These are phyloP conservation scores for Cyprinodon tularosa DNA, from an alignment of 2,113 vertebrate genomes.

Conservation along the genomic window DNA sequence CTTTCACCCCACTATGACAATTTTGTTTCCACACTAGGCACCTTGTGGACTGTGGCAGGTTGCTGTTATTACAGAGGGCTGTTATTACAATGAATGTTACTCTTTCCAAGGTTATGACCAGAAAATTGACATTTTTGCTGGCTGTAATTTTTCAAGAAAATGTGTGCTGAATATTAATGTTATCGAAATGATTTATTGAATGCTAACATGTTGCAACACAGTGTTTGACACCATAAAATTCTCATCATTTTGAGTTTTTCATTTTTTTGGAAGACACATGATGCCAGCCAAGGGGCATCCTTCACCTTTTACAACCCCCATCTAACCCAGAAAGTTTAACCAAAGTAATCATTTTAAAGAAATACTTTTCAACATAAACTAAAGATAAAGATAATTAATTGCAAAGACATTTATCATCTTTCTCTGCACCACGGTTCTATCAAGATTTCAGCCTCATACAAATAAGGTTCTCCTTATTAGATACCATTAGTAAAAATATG, in stretches of 20 bases:
- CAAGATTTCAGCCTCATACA: no score
- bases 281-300: not conserved
- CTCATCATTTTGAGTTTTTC: not conserved
- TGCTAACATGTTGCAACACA: not conserved
- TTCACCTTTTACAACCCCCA: not conserved
- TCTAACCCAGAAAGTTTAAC: no score
- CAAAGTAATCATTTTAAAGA: no score
- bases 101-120: constrained; percentile 16
- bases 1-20: constrained; percentile 42
- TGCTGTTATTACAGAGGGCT: constrained; percentile 42
- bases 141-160: not conserved
- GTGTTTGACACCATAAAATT: not conserved
- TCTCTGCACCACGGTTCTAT: no score
- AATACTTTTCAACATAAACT: no score
- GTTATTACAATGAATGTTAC: constrained; percentile 39
- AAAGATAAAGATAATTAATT: no score
- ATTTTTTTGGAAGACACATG: no score
- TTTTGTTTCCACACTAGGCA: constrained; percentile 55
- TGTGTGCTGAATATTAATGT: not conserved
- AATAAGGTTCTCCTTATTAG: no score
- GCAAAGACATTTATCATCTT: no score
- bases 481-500: not conserved
- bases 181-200: not conserved
- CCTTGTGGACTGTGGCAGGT: constrained; percentile 64
- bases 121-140: constrained; percentile 28